These are phyloP conservation scores for Pogoniulus pusillus DNA, from an alignment of 2,797 vertebrate genomes.

Conservation along the genomic window DNA sequence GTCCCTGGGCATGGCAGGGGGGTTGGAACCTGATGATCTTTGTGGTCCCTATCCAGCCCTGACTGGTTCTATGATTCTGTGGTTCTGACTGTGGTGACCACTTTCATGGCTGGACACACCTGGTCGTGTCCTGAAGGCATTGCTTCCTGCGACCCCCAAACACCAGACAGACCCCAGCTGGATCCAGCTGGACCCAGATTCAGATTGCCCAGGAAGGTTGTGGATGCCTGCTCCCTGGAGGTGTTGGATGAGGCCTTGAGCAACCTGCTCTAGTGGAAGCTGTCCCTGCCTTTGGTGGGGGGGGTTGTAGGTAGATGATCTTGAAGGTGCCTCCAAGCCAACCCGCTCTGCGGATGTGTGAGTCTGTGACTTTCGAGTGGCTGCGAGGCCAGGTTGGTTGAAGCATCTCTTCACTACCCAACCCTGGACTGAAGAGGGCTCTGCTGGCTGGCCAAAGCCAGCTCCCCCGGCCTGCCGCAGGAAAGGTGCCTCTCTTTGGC, in stretches of 20 bases:
- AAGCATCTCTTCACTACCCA: slow-evolving; percentile 21
- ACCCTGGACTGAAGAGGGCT: slow-evolving; percentile 60
- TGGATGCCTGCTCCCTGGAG: no score
- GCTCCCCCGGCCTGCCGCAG: neutral
- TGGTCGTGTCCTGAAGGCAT: neutral
- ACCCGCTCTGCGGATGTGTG: no score
- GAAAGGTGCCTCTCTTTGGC: neutral
- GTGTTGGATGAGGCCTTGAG: no score
- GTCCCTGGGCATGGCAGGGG: no score
- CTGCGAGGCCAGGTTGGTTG: neutral
- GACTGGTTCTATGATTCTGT: no score
- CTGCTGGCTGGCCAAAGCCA: slow-evolving; percentile 48
- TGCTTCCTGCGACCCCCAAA: neutral
- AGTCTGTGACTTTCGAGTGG: neutral
- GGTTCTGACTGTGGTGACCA: neutral
- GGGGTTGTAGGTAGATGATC: no score
- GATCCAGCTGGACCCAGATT: slow-evolving; percentile 16
- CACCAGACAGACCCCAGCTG: slow-evolving; percentile 10
- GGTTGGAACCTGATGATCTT: no score
- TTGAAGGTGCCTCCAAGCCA: no score
- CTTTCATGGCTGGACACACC: neutral
- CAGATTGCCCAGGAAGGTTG: no score
- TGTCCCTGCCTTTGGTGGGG: no score
- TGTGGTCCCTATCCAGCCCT: no score
- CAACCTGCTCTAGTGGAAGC: no score